Base-by-base conservation (phyloP, 2,888 invertebrate genomes). In the Agrochola circellaris region DNA sequence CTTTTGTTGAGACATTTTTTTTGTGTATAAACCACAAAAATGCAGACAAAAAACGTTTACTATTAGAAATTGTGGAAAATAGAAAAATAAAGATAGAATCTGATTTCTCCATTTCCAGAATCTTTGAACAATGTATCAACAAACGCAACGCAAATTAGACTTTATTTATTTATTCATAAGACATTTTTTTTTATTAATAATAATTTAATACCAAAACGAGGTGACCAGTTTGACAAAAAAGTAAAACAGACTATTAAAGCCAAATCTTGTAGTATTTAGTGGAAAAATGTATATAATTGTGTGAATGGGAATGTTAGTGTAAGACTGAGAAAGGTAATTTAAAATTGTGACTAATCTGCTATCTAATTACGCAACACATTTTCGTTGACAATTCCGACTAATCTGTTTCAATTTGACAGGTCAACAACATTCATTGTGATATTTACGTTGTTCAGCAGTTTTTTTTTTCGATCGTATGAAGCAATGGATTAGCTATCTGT, bases 171-270 rank as follows among this genome's bases (percentile, higher is more conserved):
- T 86, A 87, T 82, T 72, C 62, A 42, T 89, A 89, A 85, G 84
- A 85, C 78, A 73, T 88, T 81, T 85, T 79, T 86, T 79, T 60
- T 51, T 81, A 56, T 51, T 81, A 76, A 75, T 76, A 77, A 77
- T 68, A 77, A 84, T 92, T 90, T 90, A 92, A 94, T 94, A 95
- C 95, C 95, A 95, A 95, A 95, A 91, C 89, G 90, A 90, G 93
- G 92, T 92, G 94, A 95, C 93, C 94, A 95, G 94, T 95, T 92
- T 88, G 85, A 90, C 88, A 90, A 89, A 88, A 89, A 90, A 89
- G 86, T 90, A 81, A 70, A 62, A 75, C 87, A 86, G 85, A 86
- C 82, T 85, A 88, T 79, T 72, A 74, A 88, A 89, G 88, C 89
- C 88, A 88, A 88, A 89, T 85, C 86, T 87, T 85, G 64, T 89